Conservation (phyloP, 2,888 invertebrate genomes). For the Laothoe populi region DNA sequence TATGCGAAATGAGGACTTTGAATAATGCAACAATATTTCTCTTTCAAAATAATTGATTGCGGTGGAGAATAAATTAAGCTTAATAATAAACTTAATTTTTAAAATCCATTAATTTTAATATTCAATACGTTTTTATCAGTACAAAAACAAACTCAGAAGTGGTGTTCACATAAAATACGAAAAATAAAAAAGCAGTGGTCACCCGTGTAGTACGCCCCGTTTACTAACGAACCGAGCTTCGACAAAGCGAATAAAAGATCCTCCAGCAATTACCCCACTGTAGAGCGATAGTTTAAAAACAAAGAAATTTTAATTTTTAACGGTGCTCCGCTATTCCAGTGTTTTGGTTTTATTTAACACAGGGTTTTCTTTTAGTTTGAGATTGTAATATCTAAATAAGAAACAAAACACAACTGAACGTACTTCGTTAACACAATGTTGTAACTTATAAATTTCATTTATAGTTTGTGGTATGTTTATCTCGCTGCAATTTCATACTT, state of each 20-base stretch:
- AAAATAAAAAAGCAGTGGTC: constrained; percentile 51
- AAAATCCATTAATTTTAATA: not conserved
- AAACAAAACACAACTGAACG: too few species aligned
- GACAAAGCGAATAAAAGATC: constrained; percentile 44
- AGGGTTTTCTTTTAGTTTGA: not conserved
- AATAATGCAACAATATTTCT: not conserved
- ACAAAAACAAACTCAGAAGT: not conserved
- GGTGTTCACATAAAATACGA: constrained; percentile 31
- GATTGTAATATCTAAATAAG: too few species aligned
- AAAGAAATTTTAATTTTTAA: constrained; percentile 28
- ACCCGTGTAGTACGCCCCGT: constrained; percentile 41
- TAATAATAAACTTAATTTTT: not conserved
- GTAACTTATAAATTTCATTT: too few species aligned
- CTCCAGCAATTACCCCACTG: constrained; percentile 48
- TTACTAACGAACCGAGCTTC: constrained; percentile 49
- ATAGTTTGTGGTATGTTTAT: too few species aligned
- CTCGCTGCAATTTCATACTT: not conserved
- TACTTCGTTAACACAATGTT: too few species aligned
- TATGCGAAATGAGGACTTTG: not conserved
- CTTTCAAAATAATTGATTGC: not conserved
- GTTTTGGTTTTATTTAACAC: not conserved
- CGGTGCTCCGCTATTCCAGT: constrained; percentile 4
- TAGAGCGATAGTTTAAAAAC: constrained; percentile 36
- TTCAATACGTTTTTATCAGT: not conserved
- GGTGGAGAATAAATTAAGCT: not conserved